A percentile compares a stretch with the other conserved stretches of the same genome.
Conservation (phyloP, 1,140 invertebrate species). For the Drosophila dunni region DNA sequence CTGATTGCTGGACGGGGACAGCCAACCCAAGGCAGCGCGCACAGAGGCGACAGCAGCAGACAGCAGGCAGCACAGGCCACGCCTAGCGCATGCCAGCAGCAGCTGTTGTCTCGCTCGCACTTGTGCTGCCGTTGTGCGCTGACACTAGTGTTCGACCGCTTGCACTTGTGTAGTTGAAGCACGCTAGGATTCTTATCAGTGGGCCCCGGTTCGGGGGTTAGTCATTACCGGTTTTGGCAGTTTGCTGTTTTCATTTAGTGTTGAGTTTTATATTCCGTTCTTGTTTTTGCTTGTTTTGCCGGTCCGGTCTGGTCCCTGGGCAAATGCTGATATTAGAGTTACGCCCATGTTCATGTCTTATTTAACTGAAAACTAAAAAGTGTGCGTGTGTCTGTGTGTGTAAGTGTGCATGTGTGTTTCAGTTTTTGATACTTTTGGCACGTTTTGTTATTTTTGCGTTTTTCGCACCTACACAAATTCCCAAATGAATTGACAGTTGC, state of each 20-base stretch:
- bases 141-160: constrained; percentile 9
- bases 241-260: constrained; percentile 41
- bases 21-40: constrained; percentile 32
- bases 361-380: constrained; percentile 44
- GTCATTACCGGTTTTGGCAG: constrained; percentile 77
- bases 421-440: constrained; percentile 59
- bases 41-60: constrained; percentile 8
- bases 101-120: constrained; percentile 36
- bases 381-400: background rate
- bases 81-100: constrained; percentile 10
- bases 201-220: constrained; percentile 59
- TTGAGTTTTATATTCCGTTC: no score
- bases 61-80: constrained; percentile 53
- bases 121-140: background rate
- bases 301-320: constrained; percentile 36
- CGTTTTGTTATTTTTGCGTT: constrained; percentile 68
- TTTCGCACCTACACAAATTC: constrained; percentile 75
- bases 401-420: constrained; percentile 12
- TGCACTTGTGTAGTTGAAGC: background rate
- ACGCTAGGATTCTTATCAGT: constrained; percentile 52
- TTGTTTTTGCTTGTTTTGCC: constrained; percentile 36
- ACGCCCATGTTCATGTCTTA: constrained; percentile 76
- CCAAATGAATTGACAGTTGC: constrained; percentile 66
- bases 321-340: constrained; percentile 74
- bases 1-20: constrained; percentile 55